Percentiles rank a stretch among this genome's conserved stretches.
Evolutionary conservation across 2,888 invertebrate genomes (phyloP).

Genomic region (Heliconius cydno): DNA sequence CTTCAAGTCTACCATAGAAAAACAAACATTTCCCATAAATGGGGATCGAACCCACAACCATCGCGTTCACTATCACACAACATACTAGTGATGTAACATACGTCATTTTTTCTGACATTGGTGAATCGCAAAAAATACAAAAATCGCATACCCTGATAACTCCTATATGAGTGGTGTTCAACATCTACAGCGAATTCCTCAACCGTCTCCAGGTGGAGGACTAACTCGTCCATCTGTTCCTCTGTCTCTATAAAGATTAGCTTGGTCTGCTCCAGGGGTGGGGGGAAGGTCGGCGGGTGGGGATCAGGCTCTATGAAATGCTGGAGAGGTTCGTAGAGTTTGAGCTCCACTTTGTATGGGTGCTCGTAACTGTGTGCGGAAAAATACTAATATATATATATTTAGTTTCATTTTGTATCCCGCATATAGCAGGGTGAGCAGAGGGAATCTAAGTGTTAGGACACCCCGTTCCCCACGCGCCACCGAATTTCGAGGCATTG

Average conservation of each 20-base stretch:
- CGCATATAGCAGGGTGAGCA: neutral
- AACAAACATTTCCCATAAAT: too few relatives aligned
- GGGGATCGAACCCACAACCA: too few relatives aligned
- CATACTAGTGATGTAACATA: too few relatives aligned
- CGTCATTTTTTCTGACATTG: too few relatives aligned
- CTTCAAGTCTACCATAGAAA: too few relatives aligned
- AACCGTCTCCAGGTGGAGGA: conserved; percentile 86
- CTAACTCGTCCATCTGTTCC: conserved; percentile 85
- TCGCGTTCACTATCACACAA: too few relatives aligned
- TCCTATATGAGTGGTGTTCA: conserved; percentile 96
- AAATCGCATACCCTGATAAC: conserved; percentile 90
- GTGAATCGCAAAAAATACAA: neutral
- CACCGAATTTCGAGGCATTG: neutral
- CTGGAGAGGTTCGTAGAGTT: conserved; percentile 85
- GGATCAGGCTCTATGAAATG: conserved; percentile 79
- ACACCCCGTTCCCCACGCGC: neutral
- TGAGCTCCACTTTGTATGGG: conserved; percentile 94
- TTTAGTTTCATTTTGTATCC: neutral
- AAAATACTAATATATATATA: neutral
- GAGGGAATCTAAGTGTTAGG: neutral
- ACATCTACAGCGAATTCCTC: conserved; percentile 94
- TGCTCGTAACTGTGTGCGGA: conserved; percentile 87
- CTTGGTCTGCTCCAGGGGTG: conserved; percentile 85
- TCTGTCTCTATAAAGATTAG: conserved; percentile 87
- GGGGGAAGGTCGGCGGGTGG: conserved; percentile 61